Evolutionary conservation across 2,888 invertebrate genomes (phyloP), one percentile per base, ranked within the genome.

Genomic region (Mantis religiosa): DNA sequence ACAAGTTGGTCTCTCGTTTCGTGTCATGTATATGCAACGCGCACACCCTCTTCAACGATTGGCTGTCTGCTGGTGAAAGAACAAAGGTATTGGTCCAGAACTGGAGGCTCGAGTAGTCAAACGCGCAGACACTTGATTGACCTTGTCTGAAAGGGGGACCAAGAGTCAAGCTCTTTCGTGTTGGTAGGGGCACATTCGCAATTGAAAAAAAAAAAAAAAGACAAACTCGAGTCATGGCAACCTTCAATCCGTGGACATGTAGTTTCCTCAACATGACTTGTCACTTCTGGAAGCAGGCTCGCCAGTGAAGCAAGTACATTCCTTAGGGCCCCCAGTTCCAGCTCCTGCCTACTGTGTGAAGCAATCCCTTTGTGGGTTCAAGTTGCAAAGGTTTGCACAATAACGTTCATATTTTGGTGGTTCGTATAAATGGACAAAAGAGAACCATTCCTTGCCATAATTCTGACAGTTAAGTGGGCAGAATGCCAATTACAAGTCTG

Each of bases 51-150:
- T 81, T 41, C 81, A 82, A n/a, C 27, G 25, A 87, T 87, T 87
- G 87, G 87, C n/a, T 25, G 20, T 8, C 82, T 12, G 25, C 2
- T 20, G n/a, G 30, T 82, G 87, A 82, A 82, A 81, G 87, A 87
- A 34, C 30, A 34, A 28, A 34, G 30, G 27, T 34, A 87, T 87
- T 87, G 87, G 87, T 82, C 41, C 27, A n/a, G 34, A 82, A 82
- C 20, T 25, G 82, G 87, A 87, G 87, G 87, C 87, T 87, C 87
- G 87, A 34, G 82, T n/a, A n/a, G n/a, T 82, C 30, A 87, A 28
- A 71, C 85, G 85, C 47, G 54, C 27, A 87, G 14, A 87, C 87
- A 71, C 15, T 71, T 71, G 20, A 15, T 25, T 71, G 54, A 71
- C 54, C 54, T 71, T 71, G 54, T 71, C 54, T 71, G 54, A 71